Evolutionary conservation across 2,113 vertebrate species (phyloP).

Genomic region (Excalfactoria chinensis): DNA sequence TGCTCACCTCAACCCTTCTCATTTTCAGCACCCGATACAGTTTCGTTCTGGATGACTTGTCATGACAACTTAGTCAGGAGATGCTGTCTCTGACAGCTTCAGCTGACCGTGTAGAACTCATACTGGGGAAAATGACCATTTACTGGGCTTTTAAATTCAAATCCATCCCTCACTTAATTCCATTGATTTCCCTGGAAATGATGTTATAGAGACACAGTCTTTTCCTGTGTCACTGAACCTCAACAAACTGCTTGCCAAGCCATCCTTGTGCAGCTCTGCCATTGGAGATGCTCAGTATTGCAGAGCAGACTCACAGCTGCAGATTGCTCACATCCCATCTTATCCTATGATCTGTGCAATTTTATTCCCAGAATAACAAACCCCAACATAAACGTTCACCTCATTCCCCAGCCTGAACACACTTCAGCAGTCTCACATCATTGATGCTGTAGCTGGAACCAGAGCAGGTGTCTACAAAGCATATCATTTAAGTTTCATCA

Average conservation of each 20-base stretch:
- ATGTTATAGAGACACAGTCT: neutral
- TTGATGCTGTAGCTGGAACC: neutral
- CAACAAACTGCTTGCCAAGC: neutral
- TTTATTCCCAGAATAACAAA: neutral
- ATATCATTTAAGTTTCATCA: neutral
- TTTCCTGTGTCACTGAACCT: neutral
- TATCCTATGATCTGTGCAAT: neutral
- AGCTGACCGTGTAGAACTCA: neutral
- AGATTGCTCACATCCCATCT: fast-evolving
- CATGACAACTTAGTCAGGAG: neutral
- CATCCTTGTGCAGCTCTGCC: neutral
- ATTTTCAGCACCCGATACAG: neutral
- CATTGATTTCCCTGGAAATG: neutral
- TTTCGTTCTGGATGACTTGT: neutral
- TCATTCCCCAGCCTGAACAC: neutral
- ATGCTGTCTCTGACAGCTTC: neutral
- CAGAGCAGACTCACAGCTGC: neutral
- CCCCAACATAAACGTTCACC: fast-evolving
- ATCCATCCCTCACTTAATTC: neutral
- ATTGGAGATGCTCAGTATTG: neutral
- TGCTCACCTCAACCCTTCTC: neutral
- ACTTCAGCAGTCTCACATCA: neutral
- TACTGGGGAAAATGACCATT: neutral
- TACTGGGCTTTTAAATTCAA: neutral
- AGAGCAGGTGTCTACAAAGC: neutral